Evolutionary conservation across 53 echinoderm and acorn worm genomes (phyloP), one percentile per base, ranked within the genome.

Genomic region (Antedon mediterranea): DNA sequence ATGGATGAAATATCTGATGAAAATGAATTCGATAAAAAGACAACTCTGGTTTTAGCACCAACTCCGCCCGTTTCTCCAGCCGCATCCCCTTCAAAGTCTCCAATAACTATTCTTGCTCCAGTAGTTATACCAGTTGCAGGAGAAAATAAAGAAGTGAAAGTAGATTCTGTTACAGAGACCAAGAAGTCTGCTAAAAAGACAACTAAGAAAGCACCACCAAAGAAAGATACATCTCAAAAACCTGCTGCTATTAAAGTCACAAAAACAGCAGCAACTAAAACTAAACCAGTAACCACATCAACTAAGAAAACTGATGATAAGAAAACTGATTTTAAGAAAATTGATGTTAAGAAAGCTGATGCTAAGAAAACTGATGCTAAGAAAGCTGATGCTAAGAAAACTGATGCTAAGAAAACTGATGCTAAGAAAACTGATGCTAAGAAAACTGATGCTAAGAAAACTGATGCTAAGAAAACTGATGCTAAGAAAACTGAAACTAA

Each of bases 181-280:
- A 75, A 84, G 73, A 89, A 86, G 30, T 76, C 82, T 33, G 73
- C 92, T 31, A 92, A 86, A 84, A 87, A 83, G 73, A 71, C 34
- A 9, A 34, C 32, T 34, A 76, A 76, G 76, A 33, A 76, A 33
- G 76, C 83, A 23, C 84, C 86, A 28, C 83, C 83, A 78, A 79
- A 78, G 32, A 85, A 57, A 57, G 57, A 13, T 11, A 26, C 2
- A 3, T 57, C 34, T 7, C 18, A 32, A 18, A 32, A 76, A 29
- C 23, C 32, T 8, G 29, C 42, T 31, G 32, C 79, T 72, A 28
- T 74, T 23, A 31, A 76, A 74, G 31, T 29, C 73, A 29, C 32
- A 2, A 76, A 33, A 18, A 28, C 29, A 30, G 43, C 37, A 70
- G 15, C 75, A 3, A 29, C 75, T 29, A 20, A 30, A 30, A 20